These are phyloP conservation scores for Uropsilus gracilis DNA, from an alignment of 2,113 vertebrate species.

Conservation along the genomic window DNA sequence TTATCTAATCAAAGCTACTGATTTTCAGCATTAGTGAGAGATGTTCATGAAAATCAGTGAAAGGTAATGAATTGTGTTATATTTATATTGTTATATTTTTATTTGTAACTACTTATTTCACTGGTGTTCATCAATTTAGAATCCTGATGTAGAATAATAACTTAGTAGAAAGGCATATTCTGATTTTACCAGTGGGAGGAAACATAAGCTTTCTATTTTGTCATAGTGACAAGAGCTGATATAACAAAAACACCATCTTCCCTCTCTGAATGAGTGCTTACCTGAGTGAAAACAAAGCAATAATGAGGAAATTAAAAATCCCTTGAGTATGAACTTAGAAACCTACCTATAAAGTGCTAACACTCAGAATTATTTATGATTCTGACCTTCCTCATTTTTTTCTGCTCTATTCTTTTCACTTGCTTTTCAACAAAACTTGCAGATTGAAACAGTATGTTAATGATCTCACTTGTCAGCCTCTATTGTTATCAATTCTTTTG, in stretches of 20 bases:
- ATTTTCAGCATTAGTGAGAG: background rate
- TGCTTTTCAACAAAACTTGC: slow-evolving; percentile 53
- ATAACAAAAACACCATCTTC: background rate
- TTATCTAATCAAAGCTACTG: background rate
- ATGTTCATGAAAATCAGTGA: background rate
- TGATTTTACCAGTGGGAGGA: background rate
- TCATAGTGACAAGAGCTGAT: background rate
- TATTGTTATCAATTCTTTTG: slow-evolving; percentile 80
- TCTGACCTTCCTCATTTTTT: slow-evolving; percentile 73
- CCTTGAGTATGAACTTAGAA: slow-evolving; percentile 54
- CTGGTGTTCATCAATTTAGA: background rate
- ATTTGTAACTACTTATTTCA: background rate
- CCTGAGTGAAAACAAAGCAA: slow-evolving; percentile 44
- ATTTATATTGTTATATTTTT: background rate
- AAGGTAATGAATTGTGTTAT: background rate
- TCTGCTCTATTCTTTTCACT: slow-evolving; percentile 74
- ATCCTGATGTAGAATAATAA: background rate
- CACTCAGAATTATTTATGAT: slow-evolving; percentile 29
- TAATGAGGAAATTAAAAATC: slow-evolving; percentile 20
- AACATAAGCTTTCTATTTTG: background rate
- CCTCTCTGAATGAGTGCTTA: background rate
- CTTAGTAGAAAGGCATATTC: slow-evolving; percentile 5
- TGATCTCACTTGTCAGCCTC: slow-evolving; percentile 80
- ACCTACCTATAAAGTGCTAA: background rate
- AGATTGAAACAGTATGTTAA: slow-evolving; percentile 35